Evolutionary conservation across 2,113 vertebrate genomes (phyloP), one percentile per base, ranked within the genome.

Genomic region (Aix galericulata): DNA sequence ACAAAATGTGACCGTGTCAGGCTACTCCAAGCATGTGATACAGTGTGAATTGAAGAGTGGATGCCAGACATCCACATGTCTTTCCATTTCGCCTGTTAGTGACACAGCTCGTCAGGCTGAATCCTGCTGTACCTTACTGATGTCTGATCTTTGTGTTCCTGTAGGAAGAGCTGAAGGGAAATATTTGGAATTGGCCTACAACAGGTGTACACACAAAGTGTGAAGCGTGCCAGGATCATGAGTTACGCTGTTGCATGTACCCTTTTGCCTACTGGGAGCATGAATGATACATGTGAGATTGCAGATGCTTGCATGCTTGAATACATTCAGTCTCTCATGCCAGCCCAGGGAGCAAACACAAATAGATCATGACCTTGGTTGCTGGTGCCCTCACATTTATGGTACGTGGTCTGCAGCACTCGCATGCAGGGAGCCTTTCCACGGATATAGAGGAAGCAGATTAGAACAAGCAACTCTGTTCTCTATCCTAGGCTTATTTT

Each of bases 181-280:
- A 2, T 44, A 62, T 40, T 79, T 83, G 66, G 38, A 86, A 7
- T 8, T 11, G 26, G 69, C 53, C 58, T 69, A 86, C 48, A 92
- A 73, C 73, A 95, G 82, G 83, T 96, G 92, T 78, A 46, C 27
- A 6, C 79, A 53, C 22, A 23, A 60, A 75, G 18, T 2, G 12
- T 50, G 16, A 63, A 23, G 75, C 15, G 46, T n/a, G 18, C 32
- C 48, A 22, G 53, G 63, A 27, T 40, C 21, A 31, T 0, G 7
- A 78, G 80, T 95, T 76, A 90, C 2, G 1, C 79, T 63, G 76
- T 55, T 76, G 44, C 76, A 13, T 4, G 27, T 53, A 44, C 77
- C 80, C 77, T 95, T 95, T 90, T 58, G 76, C 89, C 88, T 66
- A 32, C 74, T 96, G 82, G 90, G 86, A 93, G 58, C 73, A 40